phyloP scores from a whole-genome alignment of 2,113 vertebrate genomes.

The Dicentrarchus labrax region DNA sequence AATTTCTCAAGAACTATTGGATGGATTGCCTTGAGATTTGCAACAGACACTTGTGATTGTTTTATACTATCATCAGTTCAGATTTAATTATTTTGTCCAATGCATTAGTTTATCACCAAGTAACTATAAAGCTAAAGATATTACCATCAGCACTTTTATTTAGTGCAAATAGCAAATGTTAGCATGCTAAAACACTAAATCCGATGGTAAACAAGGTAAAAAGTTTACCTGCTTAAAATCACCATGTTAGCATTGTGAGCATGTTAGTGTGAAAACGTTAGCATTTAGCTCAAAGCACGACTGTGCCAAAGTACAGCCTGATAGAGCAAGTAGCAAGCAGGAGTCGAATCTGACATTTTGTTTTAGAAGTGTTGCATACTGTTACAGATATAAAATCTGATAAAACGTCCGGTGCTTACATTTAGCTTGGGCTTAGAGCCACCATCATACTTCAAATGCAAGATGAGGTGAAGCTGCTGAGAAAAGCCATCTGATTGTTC shows the following conservation, averaged over 20 bases:
- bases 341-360: conserved; percentile 26
- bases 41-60: neutral
- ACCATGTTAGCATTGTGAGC: neutral
- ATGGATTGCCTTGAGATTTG: neutral
- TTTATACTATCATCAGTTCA: neutral
- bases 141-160: neutral
- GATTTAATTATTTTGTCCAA: neutral
- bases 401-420: conserved; percentile 6
- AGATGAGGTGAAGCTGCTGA: conserved; percentile 27
- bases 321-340: neutral
- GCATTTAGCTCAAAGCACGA: neutral
- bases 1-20: neutral
- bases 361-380: conserved; percentile 26
- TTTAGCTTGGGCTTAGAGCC: neutral
- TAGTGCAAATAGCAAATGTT: neutral
- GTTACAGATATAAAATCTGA: conserved; percentile 32
- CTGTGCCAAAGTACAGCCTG: neutral
- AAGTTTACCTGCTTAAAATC: neutral
- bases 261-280: neutral
- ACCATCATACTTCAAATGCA: neutral
- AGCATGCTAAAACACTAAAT: neutral
- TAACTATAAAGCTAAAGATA: neutral
- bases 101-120: neutral
- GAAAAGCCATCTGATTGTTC: conserved; percentile 25
- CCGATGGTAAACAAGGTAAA: neutral